Conservation (phyloP, 1,140 invertebrate genomes). For the Drosophila dunni region DNA sequence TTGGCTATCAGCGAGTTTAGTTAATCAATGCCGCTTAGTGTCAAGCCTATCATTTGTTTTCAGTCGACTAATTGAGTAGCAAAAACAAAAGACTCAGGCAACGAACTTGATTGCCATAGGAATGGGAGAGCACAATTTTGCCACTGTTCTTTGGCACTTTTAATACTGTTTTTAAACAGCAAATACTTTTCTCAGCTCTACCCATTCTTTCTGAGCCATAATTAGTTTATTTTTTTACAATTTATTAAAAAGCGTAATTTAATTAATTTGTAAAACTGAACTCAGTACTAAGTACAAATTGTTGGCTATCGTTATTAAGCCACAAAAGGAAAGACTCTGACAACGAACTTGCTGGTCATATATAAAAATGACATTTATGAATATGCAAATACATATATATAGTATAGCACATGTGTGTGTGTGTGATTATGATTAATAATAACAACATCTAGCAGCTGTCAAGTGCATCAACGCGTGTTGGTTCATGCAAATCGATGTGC, state of each 20-base stretch:
- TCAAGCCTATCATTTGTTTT: constrained; percentile 39
- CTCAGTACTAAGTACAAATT: too few species aligned
- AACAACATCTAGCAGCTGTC: constrained; percentile 43
- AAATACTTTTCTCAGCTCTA: too few species aligned
- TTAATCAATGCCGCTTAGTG: constrained; percentile 54
- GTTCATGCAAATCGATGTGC: constrained; percentile 33
- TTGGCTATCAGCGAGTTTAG: constrained; percentile 16
- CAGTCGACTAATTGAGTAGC: constrained; percentile 61
- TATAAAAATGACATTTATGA: constrained; percentile 21
- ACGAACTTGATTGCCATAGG: constrained; percentile 55
- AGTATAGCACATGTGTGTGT: not conserved
- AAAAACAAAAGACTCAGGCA: constrained; percentile 54
- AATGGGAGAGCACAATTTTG: not conserved
- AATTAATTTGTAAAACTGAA: too few species aligned
- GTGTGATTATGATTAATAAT: constrained; percentile 43
- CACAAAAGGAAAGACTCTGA: constrained; percentile 63
- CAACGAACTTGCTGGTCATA: constrained; percentile 57
- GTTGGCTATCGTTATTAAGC: too few species aligned
- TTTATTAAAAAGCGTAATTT: too few species aligned
- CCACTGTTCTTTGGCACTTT: too few species aligned
- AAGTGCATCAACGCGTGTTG: constrained; percentile 48
- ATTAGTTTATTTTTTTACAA: too few species aligned
- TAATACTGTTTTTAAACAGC: too few species aligned
- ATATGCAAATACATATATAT: constrained; percentile 9
- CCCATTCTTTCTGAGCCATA: too few species aligned